Percentiles rank a stretch among this genome's conserved stretches.
Conservation (phyloP, 2,113 vertebrate genomes). For the Pedionomus torquatus region DNA sequence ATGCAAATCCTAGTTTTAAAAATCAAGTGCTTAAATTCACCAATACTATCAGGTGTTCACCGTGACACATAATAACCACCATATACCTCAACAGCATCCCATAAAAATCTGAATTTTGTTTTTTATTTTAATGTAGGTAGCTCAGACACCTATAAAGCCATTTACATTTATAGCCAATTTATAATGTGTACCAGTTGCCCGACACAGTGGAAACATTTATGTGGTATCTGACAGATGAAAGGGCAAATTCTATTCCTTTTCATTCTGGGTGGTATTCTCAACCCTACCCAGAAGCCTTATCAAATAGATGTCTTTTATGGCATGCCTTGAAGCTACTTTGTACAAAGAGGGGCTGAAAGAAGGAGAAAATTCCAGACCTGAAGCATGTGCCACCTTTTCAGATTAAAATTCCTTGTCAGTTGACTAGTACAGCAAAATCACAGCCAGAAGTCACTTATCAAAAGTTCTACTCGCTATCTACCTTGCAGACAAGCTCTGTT, state of each 20-base stretch:
- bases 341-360: not conserved
- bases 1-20: not conserved
- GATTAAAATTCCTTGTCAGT: slow-evolving; percentile 7
- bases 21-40: not conserved
- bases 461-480: not conserved
- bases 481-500: not conserved
- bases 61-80: not conserved
- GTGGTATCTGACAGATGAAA: not conserved
- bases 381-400: slow-evolving; percentile 27
- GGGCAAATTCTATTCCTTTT: not conserved
- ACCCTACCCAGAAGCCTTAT: slow-evolving; percentile 3
- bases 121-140: not conserved
- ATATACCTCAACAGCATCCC: not conserved
- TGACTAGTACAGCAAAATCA: not conserved
- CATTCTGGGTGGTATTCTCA: not conserved
- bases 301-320: not conserved
- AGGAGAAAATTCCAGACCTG: slow-evolving; percentile 22
- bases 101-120: not conserved
- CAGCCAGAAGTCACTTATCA: not conserved
- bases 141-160: not conserved
- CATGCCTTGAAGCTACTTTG: not conserved
- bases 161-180: not conserved
- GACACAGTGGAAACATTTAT: not conserved
- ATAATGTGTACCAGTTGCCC: not conserved
- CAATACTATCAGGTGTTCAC: not conserved